Conservation (phyloP, 1,140 invertebrate species). For the Drosophila watanabei region DNA sequence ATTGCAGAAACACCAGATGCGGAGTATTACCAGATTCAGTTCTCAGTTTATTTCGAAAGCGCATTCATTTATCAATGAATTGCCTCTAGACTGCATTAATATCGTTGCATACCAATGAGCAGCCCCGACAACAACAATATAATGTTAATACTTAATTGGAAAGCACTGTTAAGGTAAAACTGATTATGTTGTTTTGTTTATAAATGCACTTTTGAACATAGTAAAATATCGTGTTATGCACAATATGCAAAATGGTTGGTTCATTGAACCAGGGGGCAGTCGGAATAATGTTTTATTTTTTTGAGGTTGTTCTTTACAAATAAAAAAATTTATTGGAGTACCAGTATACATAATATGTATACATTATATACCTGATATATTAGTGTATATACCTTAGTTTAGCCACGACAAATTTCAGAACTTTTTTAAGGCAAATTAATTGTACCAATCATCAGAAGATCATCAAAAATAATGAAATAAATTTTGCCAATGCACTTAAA, state of each 20-base stretch:
- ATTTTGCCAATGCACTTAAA: slow-evolving; percentile 58
- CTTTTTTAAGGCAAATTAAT: slow-evolving; percentile 28
- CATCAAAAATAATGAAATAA: slow-evolving; percentile 68
- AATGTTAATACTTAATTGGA: slow-evolving; percentile 2
- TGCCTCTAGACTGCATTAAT: background rate
- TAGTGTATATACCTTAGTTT: background rate
- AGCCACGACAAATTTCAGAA: background rate
- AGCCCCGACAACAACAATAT: background rate
- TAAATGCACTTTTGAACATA: slow-evolving; percentile 1
- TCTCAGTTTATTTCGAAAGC: slow-evolving; percentile 6
- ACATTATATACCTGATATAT: no score
- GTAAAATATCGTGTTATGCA: slow-evolving; percentile 27
- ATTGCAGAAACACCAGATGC: slow-evolving; percentile 29
- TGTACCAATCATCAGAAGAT: slow-evolving; percentile 55
- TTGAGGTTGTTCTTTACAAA: background rate
- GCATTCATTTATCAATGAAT: slow-evolving; percentile 23
- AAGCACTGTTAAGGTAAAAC: background rate
- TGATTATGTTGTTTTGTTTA: background rate
- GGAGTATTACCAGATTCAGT: background rate
- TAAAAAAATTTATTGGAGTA: background rate
- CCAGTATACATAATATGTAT: no score
- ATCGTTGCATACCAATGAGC: slow-evolving; percentile 14
- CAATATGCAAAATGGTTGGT: slow-evolving; percentile 33
- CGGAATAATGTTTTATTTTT: background rate
- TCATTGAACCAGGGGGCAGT: slow-evolving; percentile 22